Evolutionary conservation across 2,113 vertebrate species (phyloP).

Genomic region (Poeciliopsis occidentalis): DNA sequence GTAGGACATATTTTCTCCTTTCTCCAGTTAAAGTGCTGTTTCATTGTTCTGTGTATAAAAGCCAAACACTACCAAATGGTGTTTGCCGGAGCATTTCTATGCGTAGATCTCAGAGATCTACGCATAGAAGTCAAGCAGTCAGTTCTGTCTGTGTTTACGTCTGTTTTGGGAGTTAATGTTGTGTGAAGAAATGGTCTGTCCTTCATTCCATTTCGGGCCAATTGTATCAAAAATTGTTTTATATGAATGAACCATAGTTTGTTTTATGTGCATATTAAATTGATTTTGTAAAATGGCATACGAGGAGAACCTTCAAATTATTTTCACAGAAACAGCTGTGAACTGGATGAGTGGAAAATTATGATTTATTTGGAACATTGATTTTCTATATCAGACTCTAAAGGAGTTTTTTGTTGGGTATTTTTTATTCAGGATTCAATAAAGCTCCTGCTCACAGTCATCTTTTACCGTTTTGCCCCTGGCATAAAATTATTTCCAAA

Average conservation of each 20-base stretch:
- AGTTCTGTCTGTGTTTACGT: background rate
- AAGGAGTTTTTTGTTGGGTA: conserved; percentile 22
- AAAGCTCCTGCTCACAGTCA: conserved; percentile 19
- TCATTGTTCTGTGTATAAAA: background rate
- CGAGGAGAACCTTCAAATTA: conserved; percentile 12
- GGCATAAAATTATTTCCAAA: conserved; percentile 17
- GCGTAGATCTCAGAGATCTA: background rate
- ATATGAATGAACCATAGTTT: conserved; percentile 31
- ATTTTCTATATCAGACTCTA: conserved; percentile 37
- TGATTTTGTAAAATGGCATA: background rate
- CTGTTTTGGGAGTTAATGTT: conserved; percentile 49
- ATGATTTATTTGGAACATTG: conserved; percentile 52
- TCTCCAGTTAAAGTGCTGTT: background rate
- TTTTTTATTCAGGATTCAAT: conserved; percentile 27
- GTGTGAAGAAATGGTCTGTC: conserved; percentile 39
- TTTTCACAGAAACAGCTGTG: conserved; percentile 34
- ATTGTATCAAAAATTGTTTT: conserved; percentile 51
- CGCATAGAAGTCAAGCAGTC: background rate
- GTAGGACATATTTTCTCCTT: background rate
- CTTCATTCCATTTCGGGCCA: conserved; percentile 32
- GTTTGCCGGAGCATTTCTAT: background rate
- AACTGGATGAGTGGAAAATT: conserved; percentile 39
- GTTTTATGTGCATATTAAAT: conserved; percentile 19
- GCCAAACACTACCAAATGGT: background rate
- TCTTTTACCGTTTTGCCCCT: conserved; percentile 10